These are phyloP conservation scores for Cryptomyrus ogoouensis DNA, from an alignment of 2,113 vertebrate genomes.

Conservation along the genomic window DNA sequence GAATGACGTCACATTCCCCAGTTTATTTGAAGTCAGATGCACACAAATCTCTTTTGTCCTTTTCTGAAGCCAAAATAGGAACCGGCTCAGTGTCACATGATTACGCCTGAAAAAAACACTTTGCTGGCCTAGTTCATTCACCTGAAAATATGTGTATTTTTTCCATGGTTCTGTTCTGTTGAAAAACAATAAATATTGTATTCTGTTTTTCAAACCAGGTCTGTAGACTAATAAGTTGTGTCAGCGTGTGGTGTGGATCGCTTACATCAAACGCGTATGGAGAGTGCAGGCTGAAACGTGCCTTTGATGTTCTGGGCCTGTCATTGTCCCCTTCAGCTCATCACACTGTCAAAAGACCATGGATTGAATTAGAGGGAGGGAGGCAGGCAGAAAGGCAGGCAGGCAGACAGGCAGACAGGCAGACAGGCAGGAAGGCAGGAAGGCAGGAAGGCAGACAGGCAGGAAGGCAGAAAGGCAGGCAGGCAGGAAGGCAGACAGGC, in stretches of 20 bases:
- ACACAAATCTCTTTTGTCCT: slow-evolving; percentile 6
- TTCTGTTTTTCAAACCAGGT: not conserved
- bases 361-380: not conserved
- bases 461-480: too few relatives aligned
- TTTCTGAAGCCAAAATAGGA: not conserved
- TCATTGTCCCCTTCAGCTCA: slow-evolving; percentile 41
- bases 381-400: not conserved
- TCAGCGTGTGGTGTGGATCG: slow-evolving; percentile 7
- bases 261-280: slow-evolving; percentile 20
- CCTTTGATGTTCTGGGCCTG: slow-evolving; percentile 47
- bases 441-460: too few relatives aligned
- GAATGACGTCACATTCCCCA: slow-evolving; percentile 4
- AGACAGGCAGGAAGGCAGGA: too few relatives aligned
- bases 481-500: too few relatives aligned
- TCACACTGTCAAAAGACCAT: slow-evolving; percentile 32
- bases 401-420: too few relatives aligned
- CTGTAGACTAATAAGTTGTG: not conserved
- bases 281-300: slow-evolving; percentile 35
- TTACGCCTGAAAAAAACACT: not conserved
- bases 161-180: not conserved
- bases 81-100: not conserved
- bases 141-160: not conserved
- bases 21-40: slow-evolving; percentile 1
- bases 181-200: not conserved
- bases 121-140: not conserved